Evolutionary conservation across 2,113 vertebrate genomes (phyloP), one percentile per base, ranked within the genome.

Genomic region (Alaudala cheleensis): DNA sequence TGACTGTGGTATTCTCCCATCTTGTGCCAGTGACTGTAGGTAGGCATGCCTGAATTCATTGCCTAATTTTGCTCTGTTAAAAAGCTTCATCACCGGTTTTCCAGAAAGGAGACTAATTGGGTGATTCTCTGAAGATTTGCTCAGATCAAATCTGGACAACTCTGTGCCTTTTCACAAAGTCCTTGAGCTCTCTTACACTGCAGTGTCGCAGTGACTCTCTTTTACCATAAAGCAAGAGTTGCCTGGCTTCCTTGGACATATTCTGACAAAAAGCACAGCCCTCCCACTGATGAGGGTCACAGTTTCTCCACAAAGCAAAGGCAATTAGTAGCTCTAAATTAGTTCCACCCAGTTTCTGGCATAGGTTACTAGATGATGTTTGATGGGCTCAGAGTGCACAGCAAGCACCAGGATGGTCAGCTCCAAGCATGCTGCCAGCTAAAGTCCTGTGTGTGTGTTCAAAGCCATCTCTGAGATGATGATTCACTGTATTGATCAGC

Each of bases 401-500:
- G 69, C 51, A 40, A 78, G 42, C 28, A 66, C 22, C 49, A 58
- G 64, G 22, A 37, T 54, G 40, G 33, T 66, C 77, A 84, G 5
- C 39, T 76, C 33, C n/a, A 72, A 1, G 40, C 11, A 2, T 65
- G 57, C 62, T 82, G 44, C 57, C 34, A 67, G 66, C 54, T 82
- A 28, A 49, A 88, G 49, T 53, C 57, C 60, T 88, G 9, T 14
- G 9, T 67, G 29, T 34, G 14, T 5, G 1, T 64, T 82, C 25
- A 88, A 65, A 93, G 42, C 74, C 37, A 26, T 69, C 53, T 85
- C 40, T 16, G 57, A 65, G 44, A 72, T 33, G 4, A 8, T 71
- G 39, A 90, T 78, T 88, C 61, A 29, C 8, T 33, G 17, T 65
- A 91, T 76, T 82, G 92, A 93, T 91, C 50, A 34, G 40, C 40